These are phyloP conservation scores for Vireo altiloquus DNA, from an alignment of 2,113 vertebrate species.

Conservation along the genomic window DNA sequence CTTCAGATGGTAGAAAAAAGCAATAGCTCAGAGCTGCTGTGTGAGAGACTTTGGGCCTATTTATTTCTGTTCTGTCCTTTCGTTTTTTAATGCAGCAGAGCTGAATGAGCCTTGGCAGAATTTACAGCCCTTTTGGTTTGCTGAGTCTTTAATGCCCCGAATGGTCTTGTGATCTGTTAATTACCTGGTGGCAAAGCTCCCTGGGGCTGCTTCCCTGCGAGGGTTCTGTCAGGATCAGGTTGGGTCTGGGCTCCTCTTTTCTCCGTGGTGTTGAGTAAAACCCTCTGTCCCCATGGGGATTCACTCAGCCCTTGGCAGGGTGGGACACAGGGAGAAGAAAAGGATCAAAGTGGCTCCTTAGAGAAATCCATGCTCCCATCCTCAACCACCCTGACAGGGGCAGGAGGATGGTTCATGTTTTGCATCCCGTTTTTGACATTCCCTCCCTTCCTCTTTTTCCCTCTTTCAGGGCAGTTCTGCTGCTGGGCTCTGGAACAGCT, in stretches of 20 bases:
- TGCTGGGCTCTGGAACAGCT: neutral
- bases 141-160: neutral
- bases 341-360: neutral
- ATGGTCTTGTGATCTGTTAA: neutral
- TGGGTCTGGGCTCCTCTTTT: neutral
- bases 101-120: neutral
- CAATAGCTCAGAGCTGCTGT: neutral
- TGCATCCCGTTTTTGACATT: neutral
- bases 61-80: slow-evolving; percentile 10
- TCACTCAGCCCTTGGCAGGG: neutral
- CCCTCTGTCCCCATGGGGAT: neutral
- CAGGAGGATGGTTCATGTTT: neutral
- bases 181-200: neutral
- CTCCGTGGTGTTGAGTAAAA: neutral
- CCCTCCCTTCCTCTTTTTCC: neutral
- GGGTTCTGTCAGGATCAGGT: neutral
- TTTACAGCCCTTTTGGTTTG: neutral
- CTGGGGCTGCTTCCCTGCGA: neutral
- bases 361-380: neutral
- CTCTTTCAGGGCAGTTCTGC: neutral
- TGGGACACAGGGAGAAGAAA: neutral
- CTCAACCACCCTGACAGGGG: neutral
- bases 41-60: neutral
- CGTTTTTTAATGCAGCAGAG: neutral
- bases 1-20: slow-evolving; percentile 2